Conservation (phyloP, 2,888 invertebrate species). For the Hydrotaea cyrtoneurina region DNA sequence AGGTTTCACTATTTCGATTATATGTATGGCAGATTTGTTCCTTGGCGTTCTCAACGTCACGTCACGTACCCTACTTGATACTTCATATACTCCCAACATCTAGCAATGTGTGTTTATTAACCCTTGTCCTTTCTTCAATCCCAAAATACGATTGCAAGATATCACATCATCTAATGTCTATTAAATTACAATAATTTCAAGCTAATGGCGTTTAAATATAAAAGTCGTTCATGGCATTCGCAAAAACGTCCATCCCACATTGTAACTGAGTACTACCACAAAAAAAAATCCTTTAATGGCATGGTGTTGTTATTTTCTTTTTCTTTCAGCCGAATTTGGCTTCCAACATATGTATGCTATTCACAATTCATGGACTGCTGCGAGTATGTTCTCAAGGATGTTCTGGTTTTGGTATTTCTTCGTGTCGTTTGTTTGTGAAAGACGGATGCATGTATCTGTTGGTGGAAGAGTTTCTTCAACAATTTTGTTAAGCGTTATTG, state of each 20-base stretch:
- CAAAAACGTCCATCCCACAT: neutral
- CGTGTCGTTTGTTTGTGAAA: neutral
- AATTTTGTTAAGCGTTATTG: conserved; percentile 40
- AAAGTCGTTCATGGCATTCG: conserved; percentile 15
- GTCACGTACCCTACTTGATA: too few relatives aligned
- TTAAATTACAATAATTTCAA: conserved; percentile 33
- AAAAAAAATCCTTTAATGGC: conserved; percentile 29
- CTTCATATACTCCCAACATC: too few relatives aligned
- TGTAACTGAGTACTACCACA: neutral
- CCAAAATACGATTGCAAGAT: conserved; percentile 8
- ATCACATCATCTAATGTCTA: neutral
- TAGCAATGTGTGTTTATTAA: too few relatives aligned
- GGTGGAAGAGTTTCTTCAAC: conserved; percentile 18
- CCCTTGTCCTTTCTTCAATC: too few relatives aligned
- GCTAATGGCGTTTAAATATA: conserved; percentile 30
- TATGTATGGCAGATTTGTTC: too few relatives aligned
- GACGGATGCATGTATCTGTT: conserved; percentile 19
- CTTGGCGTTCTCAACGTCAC: too few relatives aligned
- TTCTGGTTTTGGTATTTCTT: neutral
- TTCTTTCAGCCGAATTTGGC: conserved; percentile 10
- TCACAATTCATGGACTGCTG: conserved; percentile 4
- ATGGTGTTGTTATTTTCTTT: neutral
- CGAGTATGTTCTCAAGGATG: conserved; percentile 23
- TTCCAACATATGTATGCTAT: conserved; percentile 23
- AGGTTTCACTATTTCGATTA: too few relatives aligned